Evolutionary conservation across 2,797 vertebrate species (phyloP).

Genomic region (Rhinichthys osculus): DNA sequence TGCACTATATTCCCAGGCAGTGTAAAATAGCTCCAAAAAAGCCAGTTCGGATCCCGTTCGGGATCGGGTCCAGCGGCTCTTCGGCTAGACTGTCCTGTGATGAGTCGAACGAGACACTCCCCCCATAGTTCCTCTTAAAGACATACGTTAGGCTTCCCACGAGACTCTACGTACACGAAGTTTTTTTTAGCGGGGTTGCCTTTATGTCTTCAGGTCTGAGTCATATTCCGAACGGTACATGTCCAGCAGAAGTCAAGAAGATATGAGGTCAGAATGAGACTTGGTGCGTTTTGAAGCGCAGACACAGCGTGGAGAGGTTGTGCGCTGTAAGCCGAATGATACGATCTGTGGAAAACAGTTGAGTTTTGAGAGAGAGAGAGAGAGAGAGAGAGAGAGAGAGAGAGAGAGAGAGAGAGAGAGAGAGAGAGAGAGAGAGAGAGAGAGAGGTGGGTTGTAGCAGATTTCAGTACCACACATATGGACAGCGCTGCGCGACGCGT

Average conservation of each 20-base stretch:
- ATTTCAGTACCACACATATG: slow-evolving; percentile 41
- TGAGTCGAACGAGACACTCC: slow-evolving; percentile 52
- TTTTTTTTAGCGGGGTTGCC: not conserved
- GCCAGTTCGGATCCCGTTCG: slow-evolving; percentile 15
- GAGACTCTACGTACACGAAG: slow-evolving; percentile 8
- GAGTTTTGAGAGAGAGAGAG: slow-evolving; percentile 31
- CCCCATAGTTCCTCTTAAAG: slow-evolving; percentile 55
- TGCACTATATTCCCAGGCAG: slow-evolving; percentile 54
- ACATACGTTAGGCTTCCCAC: slow-evolving; percentile 45
- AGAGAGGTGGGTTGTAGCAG: slow-evolving; percentile 6
- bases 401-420: slow-evolving; percentile 39
- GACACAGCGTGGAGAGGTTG: slow-evolving; percentile 17
- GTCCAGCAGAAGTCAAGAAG: slow-evolving; percentile 2
- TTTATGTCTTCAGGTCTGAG: not conserved
- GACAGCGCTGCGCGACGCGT: slow-evolving; percentile 16
- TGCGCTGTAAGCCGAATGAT: slow-evolving; percentile 34
- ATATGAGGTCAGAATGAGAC: not conserved
- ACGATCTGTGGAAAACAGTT: slow-evolving; percentile 39
- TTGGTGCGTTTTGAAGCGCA: not conserved
- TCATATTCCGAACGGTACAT: slow-evolving; percentile 25
- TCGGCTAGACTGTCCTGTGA: slow-evolving; percentile 48
- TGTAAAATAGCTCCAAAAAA: slow-evolving; percentile 52
- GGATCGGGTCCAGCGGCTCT: slow-evolving; percentile 51
- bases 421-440: slow-evolving; percentile 36
- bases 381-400: slow-evolving; percentile 46